Percentiles rank a stretch among this genome's conserved stretches.
phyloP scores from a whole-genome alignment of 2,888 invertebrate genomes.

The Leptinotarsa peninsularis region DNA sequence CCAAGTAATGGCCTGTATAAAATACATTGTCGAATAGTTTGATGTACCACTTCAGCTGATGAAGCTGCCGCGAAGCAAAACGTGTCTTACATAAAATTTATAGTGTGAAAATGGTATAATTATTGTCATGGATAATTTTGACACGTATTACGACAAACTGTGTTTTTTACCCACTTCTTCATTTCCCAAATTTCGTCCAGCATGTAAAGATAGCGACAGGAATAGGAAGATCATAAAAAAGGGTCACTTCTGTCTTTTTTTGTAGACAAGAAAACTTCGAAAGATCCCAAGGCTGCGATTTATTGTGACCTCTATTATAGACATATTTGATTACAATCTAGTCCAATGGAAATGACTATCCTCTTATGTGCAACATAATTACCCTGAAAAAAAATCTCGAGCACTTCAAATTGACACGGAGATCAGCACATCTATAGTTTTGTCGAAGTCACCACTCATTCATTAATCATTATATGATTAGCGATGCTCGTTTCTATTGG shows the following conservation, averaged over 20 bases:
- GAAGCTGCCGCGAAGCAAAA: too few species aligned
- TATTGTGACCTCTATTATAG: neutral
- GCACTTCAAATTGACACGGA: conserved; percentile 10
- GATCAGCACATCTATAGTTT: conserved; percentile 14
- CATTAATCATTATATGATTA: conserved; percentile 10
- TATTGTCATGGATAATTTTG: too few species aligned
- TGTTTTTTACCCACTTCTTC: too few species aligned
- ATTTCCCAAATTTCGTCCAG: too few species aligned
- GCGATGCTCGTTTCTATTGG: conserved; percentile 19
- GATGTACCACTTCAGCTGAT: too few species aligned
- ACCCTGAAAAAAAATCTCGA: conserved; percentile 8
- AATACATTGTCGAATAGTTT: too few species aligned
- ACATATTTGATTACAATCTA: neutral
- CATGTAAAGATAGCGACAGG: too few species aligned
- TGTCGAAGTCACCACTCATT: conserved; percentile 8
- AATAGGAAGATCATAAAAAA: too few species aligned
- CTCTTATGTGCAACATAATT: neutral
- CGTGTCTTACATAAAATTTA: too few species aligned
- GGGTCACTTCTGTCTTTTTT: neutral
- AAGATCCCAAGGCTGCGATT: neutral
- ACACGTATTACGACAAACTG: too few species aligned
- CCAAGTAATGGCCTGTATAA: too few species aligned
- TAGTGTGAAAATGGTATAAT: too few species aligned
- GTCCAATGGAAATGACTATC: neutral
- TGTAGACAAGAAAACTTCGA: neutral